Conservation (phyloP, 1,140 invertebrate genomes). For the Myzus persicae region DNA sequence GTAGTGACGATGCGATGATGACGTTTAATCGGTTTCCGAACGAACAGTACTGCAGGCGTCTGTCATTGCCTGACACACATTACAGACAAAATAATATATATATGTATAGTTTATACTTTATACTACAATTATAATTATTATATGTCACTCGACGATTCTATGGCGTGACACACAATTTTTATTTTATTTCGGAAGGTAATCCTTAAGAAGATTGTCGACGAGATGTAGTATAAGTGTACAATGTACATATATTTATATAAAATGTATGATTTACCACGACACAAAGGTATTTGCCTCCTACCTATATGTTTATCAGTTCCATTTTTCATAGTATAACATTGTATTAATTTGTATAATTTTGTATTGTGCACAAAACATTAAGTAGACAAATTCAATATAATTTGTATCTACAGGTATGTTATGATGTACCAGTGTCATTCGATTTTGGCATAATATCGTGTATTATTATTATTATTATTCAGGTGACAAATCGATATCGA, state of each 20-base stretch:
- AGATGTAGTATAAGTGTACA: neutral
- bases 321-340: too few species aligned
- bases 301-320: too few species aligned
- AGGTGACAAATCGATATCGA: neutral
- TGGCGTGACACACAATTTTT: neutral
- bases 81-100: neutral
- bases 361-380: too few species aligned
- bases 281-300: too few species aligned
- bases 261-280: neutral
- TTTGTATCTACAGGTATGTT: too few species aligned
- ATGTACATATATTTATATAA: neutral
- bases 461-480: neutral
- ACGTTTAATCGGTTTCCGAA: neutral
- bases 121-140: neutral
- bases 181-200: neutral
- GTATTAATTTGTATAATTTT: too few species aligned
- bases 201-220: neutral
- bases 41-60: neutral
- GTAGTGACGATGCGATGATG: neutral
- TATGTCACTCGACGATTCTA: neutral
- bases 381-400: neutral
- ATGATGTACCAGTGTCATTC: too few species aligned
- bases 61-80: neutral
- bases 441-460: neutral
- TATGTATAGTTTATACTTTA: neutral